Percentiles rank a stretch among this genome's conserved stretches.
phyloP scores from a whole-genome alignment of 1,140 invertebrate species.

The Euborellia annulipes region DNA sequence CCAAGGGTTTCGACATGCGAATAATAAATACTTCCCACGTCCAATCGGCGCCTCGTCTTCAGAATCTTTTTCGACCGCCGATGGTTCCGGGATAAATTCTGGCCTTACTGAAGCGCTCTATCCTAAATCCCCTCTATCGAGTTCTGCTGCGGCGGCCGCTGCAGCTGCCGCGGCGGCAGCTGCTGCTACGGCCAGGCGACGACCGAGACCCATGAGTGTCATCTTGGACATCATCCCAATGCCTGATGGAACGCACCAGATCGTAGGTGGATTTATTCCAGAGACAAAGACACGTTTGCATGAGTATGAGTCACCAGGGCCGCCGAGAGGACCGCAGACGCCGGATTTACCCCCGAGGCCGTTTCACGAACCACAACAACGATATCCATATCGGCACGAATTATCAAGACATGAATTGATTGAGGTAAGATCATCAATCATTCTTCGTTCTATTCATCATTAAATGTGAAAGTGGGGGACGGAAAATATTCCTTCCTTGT shows the following conservation, averaged over 20 bases:
- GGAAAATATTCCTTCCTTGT: too few species aligned
- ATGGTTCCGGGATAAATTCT: neutral
- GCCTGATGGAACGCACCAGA: conserved; percentile 15
- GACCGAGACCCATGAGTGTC: conserved; percentile 28
- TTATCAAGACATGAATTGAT: too few species aligned
- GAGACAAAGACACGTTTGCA: too few species aligned
- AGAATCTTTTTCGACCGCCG: neutral
- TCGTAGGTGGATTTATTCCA: too few species aligned
- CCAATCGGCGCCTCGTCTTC: neutral
- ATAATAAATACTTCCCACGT: neutral
- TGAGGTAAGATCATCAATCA: too few species aligned
- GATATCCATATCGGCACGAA: too few species aligned
- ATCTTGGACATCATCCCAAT: conserved; percentile 33
- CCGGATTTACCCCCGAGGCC: too few species aligned
- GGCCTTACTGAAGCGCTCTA: neutral
- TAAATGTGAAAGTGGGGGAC: too few species aligned
- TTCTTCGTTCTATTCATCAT: too few species aligned
- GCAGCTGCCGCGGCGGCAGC: conserved; percentile 23
- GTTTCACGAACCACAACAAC: too few species aligned
- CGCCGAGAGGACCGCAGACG: too few species aligned
- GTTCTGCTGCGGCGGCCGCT: conserved; percentile 24
- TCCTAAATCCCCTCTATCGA: conserved; percentile 11
- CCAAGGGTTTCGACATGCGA: conserved; percentile 2
- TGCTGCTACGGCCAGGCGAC: conserved; percentile 17
- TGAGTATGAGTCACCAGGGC: too few species aligned